Base-by-base conservation (phyloP, 2,888 invertebrate genomes). In the Tuta absoluta region DNA sequence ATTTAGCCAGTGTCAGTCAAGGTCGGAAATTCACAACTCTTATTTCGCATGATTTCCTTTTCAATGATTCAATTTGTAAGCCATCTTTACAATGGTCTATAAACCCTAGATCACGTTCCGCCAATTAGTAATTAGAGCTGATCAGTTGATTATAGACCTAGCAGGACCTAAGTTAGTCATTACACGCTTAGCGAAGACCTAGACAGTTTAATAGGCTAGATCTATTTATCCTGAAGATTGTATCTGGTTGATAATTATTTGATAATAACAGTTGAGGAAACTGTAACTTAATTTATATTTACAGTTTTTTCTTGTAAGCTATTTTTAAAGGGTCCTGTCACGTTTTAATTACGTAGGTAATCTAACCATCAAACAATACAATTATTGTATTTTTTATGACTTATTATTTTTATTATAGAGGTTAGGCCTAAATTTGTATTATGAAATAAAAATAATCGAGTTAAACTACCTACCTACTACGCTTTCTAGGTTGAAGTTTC, bases 151-250 rank as follows among this genome's bases (percentile, higher is more conserved):
- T 51, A 51, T 21, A 51, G 51, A 12, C 21, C 21, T 49, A 12
- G 11, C 21, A 51, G 21, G 51, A 23, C 51, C 51, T 51, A 51
- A 21, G 23, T 51, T 51, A 51, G 21, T 21, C 12, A 51, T 51
- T 51, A 51, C 21, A 11, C 23, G 51, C 1, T 51, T 51, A 51
- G 51, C 12, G 11, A 51, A 51, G 51, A 51, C 51, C 51, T 51
- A 51, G 51, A 51, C 21, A 21, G 12, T 21, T 21, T 51, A 51
- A 51, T 51, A 21, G 51, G 21, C 12, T 51, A 51, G 51, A 51
- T 41, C 41, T 14, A 41, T 14, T 14, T 14, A 41, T 41, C 41
- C n/a, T 41, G 41, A n/a, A 41, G 41, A 41, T 14, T 1, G 12
- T 41, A 41, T 41, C 41, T 41, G 1, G 14, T 1, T 14, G 14